Base-by-base conservation (phyloP, 2,888 invertebrate genomes). In the Hyposoter dolosus region DNA sequence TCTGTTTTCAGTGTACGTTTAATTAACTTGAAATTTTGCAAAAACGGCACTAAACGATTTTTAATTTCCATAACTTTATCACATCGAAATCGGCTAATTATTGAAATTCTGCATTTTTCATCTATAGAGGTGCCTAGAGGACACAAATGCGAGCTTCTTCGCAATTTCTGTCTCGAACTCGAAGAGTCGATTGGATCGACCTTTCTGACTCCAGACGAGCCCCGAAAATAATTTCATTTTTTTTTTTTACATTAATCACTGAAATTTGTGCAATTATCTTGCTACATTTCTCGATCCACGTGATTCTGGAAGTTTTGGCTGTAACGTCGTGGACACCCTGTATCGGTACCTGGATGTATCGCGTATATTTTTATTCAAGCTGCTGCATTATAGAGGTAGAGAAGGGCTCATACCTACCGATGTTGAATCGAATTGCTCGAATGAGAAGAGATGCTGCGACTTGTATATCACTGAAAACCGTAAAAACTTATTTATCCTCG, bases 401-500 rank as follows among this genome's bases (percentile, higher is more conserved):
- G 68, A 19, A 63, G 63, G 65, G 66, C 63, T 69, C 40, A 40
- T 40, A 40, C 40, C 40, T 84, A 81, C 76, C 80, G 69, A 76
- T 84, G 80, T 80, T 76, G 63, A 69, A 76, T 71, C 80, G 76
- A 84, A 84, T 84, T 75, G 76, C 65, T 69, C 80, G 50, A 80
- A 80, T 32, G 72, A 28, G 75, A 81, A 65, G 50, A 65, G 80
- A 80, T 75, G 75, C 68, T 65, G 80, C 65, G 45, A 40, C 74
- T 72, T 82, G 53, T 77, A 85, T 74, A 85, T 76, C 63, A 79
- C 79, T 68, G 40, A 75, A 53, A 82, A 79, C 43, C 79, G 75
- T 66, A 82, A 85, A 75, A 79, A 85, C 82, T 85, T 82, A 85
- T 85, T 85, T 85, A 85, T 85, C 76, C 75, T 66, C 71, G 28